These are phyloP conservation scores for Apoderus coryli DNA, from an alignment of 2,888 invertebrate genomes.

Conservation along the genomic window DNA sequence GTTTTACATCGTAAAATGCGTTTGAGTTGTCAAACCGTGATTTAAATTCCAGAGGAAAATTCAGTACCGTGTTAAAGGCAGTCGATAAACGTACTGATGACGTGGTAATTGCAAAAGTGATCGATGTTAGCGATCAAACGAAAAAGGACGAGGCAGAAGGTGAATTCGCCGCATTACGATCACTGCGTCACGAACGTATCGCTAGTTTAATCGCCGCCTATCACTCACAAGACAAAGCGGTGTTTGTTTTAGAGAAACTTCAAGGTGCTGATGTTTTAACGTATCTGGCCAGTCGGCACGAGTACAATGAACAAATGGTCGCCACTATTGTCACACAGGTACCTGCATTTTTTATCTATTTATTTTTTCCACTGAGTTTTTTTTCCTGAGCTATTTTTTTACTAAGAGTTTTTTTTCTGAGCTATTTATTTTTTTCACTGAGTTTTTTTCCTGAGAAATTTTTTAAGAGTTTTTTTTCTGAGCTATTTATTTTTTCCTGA, in stretches of 20 bases:
- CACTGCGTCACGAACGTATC: conserved; percentile 79
- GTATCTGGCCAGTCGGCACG: conserved; percentile 74
- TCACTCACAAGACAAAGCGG: conserved; percentile 53
- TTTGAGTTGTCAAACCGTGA: too few species aligned
- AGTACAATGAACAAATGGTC: conserved; percentile 87
- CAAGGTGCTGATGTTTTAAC: conserved; percentile 87
- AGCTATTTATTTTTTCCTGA: too few species aligned
- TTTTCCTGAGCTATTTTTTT: too few species aligned
- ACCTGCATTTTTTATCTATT: conserved; percentile 11
- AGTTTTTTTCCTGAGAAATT: too few species aligned
- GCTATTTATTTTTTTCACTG: conserved; percentile 1
- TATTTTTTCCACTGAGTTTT: too few species aligned
- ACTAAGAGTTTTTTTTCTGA: background rate
- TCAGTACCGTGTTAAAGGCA: conserved; percentile 71
- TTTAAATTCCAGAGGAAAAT: conserved; percentile 59
- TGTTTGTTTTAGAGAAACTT: conserved; percentile 65
- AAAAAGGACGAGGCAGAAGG: conserved; percentile 51
- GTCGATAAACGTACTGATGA: conserved; percentile 60
- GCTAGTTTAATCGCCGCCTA: conserved; percentile 59
- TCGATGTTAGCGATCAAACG: conserved; percentile 46
- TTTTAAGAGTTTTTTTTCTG: too few species aligned
- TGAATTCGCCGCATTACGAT: conserved; percentile 73
- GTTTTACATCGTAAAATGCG: too few species aligned
- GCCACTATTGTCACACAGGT: conserved; percentile 73
- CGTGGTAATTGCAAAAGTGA: conserved; percentile 72